phyloP scores from a whole-genome alignment of 2,797 vertebrate genomes.

The Agapornis canus region DNA sequence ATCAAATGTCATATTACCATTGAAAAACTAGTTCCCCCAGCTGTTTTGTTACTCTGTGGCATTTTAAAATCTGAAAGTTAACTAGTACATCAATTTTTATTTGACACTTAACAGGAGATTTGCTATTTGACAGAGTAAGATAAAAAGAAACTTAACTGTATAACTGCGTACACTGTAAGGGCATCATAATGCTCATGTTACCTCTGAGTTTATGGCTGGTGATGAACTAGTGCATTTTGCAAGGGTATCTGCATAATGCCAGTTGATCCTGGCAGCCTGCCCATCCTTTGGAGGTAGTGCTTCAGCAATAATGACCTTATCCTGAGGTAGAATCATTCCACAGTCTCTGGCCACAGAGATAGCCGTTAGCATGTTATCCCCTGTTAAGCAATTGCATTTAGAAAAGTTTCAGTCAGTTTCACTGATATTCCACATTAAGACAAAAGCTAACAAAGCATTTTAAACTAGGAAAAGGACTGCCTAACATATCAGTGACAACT shows the following conservation, averaged over 20 bases:
- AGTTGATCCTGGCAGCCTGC: constrained; percentile 91
- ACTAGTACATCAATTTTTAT: background rate
- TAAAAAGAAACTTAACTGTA: background rate
- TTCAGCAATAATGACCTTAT: constrained; percentile 95
- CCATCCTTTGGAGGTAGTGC: constrained; percentile 92
- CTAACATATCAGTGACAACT: background rate
- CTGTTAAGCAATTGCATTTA: constrained; percentile 72
- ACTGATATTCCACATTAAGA: background rate
- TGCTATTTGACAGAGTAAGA: background rate
- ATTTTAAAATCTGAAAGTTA: background rate
- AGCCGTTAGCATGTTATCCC: constrained; percentile 98
- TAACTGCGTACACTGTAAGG: background rate
- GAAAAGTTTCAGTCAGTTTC: background rate
- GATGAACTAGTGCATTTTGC: constrained; percentile 75
- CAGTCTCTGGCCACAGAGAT: constrained; percentile 98
- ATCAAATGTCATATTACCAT: background rate
- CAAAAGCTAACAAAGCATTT: background rate
- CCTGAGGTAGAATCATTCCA: constrained; percentile 94
- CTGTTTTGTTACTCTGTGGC: background rate
- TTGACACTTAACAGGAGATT: background rate
- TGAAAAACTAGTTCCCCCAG: background rate
- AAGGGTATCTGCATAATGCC: constrained; percentile 93
- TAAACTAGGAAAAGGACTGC: background rate
- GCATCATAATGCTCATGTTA: constrained; percentile 47
- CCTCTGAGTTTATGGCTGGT: constrained; percentile 82